Evolutionary conservation across 2,113 vertebrate species (phyloP), one percentile per base, ranked within the genome.

Genomic region (Myiopsitta monachus): DNA sequence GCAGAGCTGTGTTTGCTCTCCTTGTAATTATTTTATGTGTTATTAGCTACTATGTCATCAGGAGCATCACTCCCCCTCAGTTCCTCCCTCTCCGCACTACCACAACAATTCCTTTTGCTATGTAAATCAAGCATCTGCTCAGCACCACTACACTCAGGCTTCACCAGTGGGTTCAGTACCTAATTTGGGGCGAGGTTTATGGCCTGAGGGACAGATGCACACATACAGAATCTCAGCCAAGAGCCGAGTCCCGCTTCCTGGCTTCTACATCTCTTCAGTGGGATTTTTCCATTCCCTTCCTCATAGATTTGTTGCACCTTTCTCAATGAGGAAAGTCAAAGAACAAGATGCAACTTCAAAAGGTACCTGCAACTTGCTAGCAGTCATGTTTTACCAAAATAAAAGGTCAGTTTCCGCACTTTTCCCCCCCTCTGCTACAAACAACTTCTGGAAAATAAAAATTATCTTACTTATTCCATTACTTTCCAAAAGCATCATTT

Each of bases 161-260:
- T 54, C 55, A 51, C 31, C 11, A 10, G 12, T 10, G 2, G 12
- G 30, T 16, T 55, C 51, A 2, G 62, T 19, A 43, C 44, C 16
- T 31, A 22, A 52, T 43, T 28, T 43, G 28, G 18, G n/a, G 15
- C 14, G 5, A 47, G 22, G 11, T 30, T 11, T 38, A 12, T 3
- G 15, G 36, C 7, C 23, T 4, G 10, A 31, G 10, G 27, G 18
- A 14, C 6, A 28, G 13, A 28, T 6, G 1, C 1, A 11, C 1
- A 41, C 46, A 6, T 8, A 12, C 6, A 63, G 6, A 17, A 8
- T 9, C 72, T 31, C 30, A 18, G 24, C 49, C 49, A 28, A 12
- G 49, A 63, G 36, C 18, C 2, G 6, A 14, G 4, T 7, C n/a
- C 24, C 6, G 16, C 22, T 38, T 18, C 57, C 64, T 9, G 27